phyloP scores from a whole-genome alignment of 2,113 vertebrate species.

The Astur gentilis region DNA sequence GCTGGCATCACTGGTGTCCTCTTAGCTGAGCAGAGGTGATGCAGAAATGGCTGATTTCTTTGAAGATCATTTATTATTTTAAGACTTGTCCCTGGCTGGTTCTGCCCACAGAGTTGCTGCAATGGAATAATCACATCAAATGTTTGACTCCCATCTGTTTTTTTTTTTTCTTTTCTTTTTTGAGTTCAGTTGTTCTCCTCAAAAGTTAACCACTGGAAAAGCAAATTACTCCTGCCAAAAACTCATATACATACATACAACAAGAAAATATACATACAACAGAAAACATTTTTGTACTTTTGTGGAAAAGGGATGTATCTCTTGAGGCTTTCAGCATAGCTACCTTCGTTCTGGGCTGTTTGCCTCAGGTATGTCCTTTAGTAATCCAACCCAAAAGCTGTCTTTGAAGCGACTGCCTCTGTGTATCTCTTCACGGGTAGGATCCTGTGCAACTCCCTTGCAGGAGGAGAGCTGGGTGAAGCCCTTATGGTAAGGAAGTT shows the following conservation, averaged over 20 bases:
- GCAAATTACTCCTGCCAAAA: neutral
- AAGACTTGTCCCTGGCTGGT: neutral
- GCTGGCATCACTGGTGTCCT: neutral
- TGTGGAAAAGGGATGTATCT: neutral
- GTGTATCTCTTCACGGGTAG: neutral
- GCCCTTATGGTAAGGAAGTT: neutral
- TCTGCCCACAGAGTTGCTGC: neutral
- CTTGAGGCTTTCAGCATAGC: neutral
- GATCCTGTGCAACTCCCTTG: rapidly evolving
- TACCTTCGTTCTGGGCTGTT: neutral
- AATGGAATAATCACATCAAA: neutral
- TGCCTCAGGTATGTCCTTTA: neutral
- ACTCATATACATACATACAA: too few relatives aligned
- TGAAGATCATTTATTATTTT: neutral
- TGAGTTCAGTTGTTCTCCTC: neutral
- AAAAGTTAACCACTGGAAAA: neutral
- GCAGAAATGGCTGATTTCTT: neutral
- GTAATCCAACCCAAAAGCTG: neutral
- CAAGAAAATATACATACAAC: neutral
- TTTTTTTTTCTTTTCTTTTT: neutral
- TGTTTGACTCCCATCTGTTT: neutral
- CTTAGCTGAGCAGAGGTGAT: neutral
- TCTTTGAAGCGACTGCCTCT: neutral
- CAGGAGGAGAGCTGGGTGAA: neutral
- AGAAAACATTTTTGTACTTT: neutral